Conservation (phyloP, 2,888 invertebrate species). For the Boloria selene region DNA sequence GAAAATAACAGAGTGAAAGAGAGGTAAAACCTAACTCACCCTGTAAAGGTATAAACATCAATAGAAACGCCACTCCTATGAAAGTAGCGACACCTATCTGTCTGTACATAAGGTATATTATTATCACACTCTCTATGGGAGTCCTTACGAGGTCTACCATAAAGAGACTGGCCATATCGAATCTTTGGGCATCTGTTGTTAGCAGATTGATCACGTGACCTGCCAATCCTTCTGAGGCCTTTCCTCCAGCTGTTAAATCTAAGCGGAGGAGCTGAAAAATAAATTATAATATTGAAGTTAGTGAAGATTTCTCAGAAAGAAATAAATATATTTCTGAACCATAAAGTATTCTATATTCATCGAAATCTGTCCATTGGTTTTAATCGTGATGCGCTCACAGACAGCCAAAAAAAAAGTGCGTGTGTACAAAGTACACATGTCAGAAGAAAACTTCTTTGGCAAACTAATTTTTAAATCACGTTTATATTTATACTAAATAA, state of each 20-base stretch:
- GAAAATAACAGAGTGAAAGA: background rate
- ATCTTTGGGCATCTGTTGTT: slow-evolving; percentile 93
- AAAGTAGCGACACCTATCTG: slow-evolving; percentile 82
- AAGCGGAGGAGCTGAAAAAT: slow-evolving; percentile 85
- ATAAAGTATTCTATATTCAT: too few species aligned
- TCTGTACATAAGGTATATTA: slow-evolving; percentile 87
- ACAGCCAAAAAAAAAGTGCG: too few species aligned
- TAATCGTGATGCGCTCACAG: too few species aligned
- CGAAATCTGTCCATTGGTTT: too few species aligned
- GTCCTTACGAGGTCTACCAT: slow-evolving; percentile 92
- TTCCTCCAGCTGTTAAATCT: slow-evolving; percentile 84
- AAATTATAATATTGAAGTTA: background rate
- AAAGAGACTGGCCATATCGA: slow-evolving; percentile 91
- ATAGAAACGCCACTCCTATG: slow-evolving; percentile 82
- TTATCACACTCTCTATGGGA: slow-evolving; percentile 89
- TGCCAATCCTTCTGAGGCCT: slow-evolving; percentile 84
- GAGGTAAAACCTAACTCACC: slow-evolving; percentile 27
- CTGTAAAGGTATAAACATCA: slow-evolving; percentile 75
- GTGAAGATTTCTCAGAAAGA: too few species aligned
- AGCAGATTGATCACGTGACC: slow-evolving; percentile 88
- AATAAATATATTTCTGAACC: too few species aligned
- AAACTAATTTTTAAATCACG: too few species aligned
- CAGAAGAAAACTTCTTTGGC: too few species aligned
- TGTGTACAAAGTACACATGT: too few species aligned
- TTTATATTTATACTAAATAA: too few species aligned